Base-by-base conservation (phyloP, 1,140 invertebrate genomes). In the Drosophila mojavensis region DNA sequence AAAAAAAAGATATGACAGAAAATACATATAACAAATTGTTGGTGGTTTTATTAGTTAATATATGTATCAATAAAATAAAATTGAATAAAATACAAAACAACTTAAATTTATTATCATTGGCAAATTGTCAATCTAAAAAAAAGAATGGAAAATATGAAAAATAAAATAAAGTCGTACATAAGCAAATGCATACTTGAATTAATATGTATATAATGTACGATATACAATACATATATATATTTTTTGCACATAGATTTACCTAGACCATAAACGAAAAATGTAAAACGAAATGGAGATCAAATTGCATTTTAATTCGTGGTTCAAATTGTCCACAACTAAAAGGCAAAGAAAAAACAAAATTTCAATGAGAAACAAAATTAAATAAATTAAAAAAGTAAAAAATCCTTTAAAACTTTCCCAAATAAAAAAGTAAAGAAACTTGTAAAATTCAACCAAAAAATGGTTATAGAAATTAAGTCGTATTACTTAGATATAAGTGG, bases 241-340 rank as follows among this genome's bases (percentile, higher is more conserved):
- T 89, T 89, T 89, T 89, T 89, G 84, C 84, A 89, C 80, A 89
- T 89, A 89, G 84, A 81, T 75, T 89, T 84, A 89, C 74, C 79
- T 86, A 86, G 84, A 73, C 62, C 79, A 69, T 85, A 86, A 86
- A 28, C 65, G 50, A 45, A 26, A 39, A 48, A 55, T 77, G 5
- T 33, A 20, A 20, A 24, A 17, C 17, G 20, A 24, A 24, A 24
- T 24, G 4, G 50, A 28, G 11, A 24, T 47, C 45, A 2, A 50
- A 50, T n/a, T 28, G 20, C 48, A 50, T 24, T 47, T 47, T 68
- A 54, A 17, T 54, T 61, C 51, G 64, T 53, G 48, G 41, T 47
- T 39, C 13, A 48, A 76, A 67, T 51, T 61, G 51, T 62, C 61
- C 61, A 71, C n/a, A 47, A 56, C 45, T 7, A 67, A 67, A 65